A percentile compares a stretch with the other conserved stretches of the same genome.
Evolutionary conservation across 2,113 vertebrate genomes (phyloP).

Genomic region (Grammomys surdaster): DNA sequence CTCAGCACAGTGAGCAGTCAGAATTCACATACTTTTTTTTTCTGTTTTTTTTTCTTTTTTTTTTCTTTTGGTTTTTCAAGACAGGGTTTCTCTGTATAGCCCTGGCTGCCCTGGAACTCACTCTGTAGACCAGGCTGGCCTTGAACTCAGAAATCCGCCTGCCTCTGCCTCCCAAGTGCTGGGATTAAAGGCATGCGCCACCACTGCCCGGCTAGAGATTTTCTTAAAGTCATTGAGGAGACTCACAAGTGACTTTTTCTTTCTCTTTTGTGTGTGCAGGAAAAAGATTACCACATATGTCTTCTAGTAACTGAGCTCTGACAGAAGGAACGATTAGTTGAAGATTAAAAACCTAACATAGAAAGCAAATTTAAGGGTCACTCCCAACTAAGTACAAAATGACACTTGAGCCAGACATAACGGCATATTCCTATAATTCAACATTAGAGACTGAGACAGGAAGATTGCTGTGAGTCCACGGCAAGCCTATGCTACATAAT

Average conservation of each 20-base stretch:
- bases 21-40: no score
- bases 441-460: no score
- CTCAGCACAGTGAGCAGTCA: not conserved
- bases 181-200: no score
- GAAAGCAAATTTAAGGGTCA: not conserved
- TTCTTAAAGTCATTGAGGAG: not conserved
- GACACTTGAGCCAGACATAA: not conserved
- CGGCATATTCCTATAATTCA: not conserved
- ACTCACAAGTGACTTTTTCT: not conserved
- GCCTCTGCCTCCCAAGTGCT: no score
- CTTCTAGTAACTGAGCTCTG: slow-evolving; percentile 3
- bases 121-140: no score
- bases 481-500: not conserved
- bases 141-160: no score
- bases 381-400: not conserved
- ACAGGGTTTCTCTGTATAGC: no score
- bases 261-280: not conserved
- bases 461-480: not conserved
- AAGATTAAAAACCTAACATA: not conserved
- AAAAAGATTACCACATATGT: not conserved
- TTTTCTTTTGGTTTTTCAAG: no score
- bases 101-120: no score
- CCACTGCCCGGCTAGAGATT: no score
- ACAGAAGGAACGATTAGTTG: not conserved
- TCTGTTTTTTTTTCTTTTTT: no score